Percentiles rank a stretch among this genome's conserved stretches.
These are phyloP conservation scores for Tryphoninae sp. DNA, from an alignment of 2,888 invertebrate species.

Conservation along the genomic window DNA sequence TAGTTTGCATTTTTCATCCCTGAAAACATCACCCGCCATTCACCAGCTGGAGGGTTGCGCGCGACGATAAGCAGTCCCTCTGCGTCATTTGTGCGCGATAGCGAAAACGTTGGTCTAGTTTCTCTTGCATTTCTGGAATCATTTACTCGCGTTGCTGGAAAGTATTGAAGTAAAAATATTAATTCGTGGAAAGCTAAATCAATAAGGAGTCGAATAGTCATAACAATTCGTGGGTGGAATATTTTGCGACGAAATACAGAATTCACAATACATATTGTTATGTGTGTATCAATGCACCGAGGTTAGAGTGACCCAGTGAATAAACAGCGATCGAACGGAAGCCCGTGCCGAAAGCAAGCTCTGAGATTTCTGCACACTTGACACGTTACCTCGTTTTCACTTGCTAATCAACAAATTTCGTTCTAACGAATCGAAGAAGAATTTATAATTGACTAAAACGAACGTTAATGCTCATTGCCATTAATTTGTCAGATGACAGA, in stretches of 20 bases:
- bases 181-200: not conserved
- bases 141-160: conserved; percentile 18
- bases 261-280: not conserved
- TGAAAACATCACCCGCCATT: conserved; percentile 70
- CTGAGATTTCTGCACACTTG: not conserved
- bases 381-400: not conserved
- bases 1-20: conserved; percentile 71
- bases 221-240: not conserved
- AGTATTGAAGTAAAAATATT: conserved; percentile 10
- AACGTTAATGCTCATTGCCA: not conserved
- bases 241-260: not conserved
- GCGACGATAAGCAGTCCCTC: conserved; percentile 70
- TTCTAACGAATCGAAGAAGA: not conserved
- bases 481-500: not conserved
- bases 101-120: conserved; percentile 64
- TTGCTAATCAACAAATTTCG: not conserved
- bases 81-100: conserved; percentile 66
- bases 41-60: conserved; percentile 72
- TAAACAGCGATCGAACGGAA: conserved; percentile 46
- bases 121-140: conserved; percentile 19
- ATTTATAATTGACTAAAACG: not conserved
- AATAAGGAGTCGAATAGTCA: not conserved
- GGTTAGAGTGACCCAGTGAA: conserved; percentile 27
- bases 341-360: conserved; percentile 17
- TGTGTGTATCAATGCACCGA: conserved; percentile 2